These are phyloP conservation scores for Lasioglossum malachurum DNA, from an alignment of 2,888 invertebrate genomes.

Conservation along the genomic window DNA sequence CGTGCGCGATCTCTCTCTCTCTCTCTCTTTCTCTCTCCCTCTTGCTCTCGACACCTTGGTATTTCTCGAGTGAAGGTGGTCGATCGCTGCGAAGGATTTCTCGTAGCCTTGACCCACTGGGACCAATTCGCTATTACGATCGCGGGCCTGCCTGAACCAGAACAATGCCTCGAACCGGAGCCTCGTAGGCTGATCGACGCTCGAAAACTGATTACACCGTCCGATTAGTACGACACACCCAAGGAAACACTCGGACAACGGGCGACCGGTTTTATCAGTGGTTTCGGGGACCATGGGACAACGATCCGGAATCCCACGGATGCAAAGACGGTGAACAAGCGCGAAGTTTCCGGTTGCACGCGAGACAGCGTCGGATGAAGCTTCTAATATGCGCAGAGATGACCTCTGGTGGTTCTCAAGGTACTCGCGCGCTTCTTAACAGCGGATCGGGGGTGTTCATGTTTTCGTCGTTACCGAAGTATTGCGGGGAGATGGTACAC, in stretches of 20 bases:
- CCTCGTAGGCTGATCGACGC: background rate
- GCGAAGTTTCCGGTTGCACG: slow-evolving; percentile 23
- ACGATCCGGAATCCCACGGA: background rate
- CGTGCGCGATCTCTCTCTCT: background rate
- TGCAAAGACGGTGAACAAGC: background rate
- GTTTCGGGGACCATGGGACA: background rate
- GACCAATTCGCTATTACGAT: slow-evolving; percentile 50
- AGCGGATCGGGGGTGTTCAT: background rate
- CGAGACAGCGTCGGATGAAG: slow-evolving; percentile 57
- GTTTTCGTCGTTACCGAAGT: background rate
- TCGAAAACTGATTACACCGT: background rate
- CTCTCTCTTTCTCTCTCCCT: background rate
- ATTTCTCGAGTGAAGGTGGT: slow-evolving; percentile 47
- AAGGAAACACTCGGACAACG: background rate
- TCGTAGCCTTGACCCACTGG: slow-evolving; percentile 62
- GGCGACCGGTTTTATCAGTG: background rate
- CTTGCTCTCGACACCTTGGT: slow-evolving; percentile 27
- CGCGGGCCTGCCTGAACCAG: background rate
- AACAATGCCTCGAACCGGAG: slow-evolving; percentile 30
- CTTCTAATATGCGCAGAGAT: slow-evolving; percentile 71
- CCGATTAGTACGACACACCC: background rate
- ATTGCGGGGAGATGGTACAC: background rate
- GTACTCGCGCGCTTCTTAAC: slow-evolving; percentile 33
- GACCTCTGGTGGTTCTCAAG: slow-evolving; percentile 59
- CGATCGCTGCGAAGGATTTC: slow-evolving; percentile 58